phyloP scores from a whole-genome alignment of 2,113 vertebrate species.

The Tyto alba region DNA sequence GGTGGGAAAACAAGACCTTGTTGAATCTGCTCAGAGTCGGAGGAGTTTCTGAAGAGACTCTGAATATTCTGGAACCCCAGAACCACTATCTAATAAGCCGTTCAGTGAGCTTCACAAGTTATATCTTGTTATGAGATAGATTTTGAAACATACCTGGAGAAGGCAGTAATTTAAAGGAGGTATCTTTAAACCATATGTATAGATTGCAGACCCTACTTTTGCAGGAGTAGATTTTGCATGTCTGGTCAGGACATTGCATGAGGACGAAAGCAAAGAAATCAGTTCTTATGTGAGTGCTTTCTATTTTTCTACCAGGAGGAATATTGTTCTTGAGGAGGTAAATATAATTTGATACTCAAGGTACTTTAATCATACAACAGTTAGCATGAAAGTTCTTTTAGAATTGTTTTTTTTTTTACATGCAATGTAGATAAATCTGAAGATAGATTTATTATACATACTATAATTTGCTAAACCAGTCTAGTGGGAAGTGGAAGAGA shows the following conservation, averaged over 20 bases:
- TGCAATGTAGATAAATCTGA: neutral
- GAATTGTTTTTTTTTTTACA: neutral
- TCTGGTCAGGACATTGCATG: neutral
- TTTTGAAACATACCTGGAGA: neutral
- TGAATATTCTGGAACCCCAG: neutral
- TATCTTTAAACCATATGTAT: neutral
- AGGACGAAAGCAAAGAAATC: neutral
- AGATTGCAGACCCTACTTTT: neutral
- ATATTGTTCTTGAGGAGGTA: neutral
- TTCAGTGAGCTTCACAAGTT: neutral
- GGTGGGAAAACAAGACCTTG: neutral
- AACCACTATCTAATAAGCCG: neutral
- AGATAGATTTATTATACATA: conserved; percentile 32
- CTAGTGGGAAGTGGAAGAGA: conserved; percentile 44
- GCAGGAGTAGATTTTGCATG: neutral
- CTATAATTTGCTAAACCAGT: conserved; percentile 55
- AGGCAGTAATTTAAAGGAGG: neutral
- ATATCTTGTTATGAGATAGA: neutral
- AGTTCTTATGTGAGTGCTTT: neutral
- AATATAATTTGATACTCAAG: neutral
- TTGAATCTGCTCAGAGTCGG: neutral
- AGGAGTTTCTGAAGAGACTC: neutral
- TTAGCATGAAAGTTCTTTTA: neutral
- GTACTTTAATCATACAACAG: neutral
- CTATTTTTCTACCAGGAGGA: neutral